Conservation (phyloP, 2,888 invertebrate genomes). For the Eupeodes luniger region DNA sequence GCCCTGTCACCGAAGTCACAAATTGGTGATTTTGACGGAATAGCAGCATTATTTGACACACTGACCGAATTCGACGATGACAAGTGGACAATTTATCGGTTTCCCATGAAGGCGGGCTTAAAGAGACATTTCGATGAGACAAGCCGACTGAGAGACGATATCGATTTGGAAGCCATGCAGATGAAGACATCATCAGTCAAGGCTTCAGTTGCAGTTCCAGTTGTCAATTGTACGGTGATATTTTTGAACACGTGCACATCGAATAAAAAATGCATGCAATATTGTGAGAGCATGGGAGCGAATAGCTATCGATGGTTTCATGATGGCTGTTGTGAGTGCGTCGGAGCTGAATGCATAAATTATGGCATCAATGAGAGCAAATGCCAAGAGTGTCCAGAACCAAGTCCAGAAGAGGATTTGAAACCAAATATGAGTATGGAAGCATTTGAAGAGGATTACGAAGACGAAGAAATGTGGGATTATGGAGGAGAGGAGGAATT, state of each 20-base stretch:
- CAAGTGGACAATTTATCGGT: conserved; percentile 81
- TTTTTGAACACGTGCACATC: conserved; percentile 81
- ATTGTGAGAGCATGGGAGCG: conserved; percentile 83
- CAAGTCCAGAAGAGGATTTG: conserved; percentile 83
- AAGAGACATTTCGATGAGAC: conserved; percentile 74
- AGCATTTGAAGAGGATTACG: conserved; percentile 79
- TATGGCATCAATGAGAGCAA: conserved; percentile 95
- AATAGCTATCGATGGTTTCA: conserved; percentile 94
- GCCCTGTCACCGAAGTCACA: conserved; percentile 88
- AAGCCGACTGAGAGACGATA: conserved; percentile 66
- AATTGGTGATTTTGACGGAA: conserved; percentile 92
- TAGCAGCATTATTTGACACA: conserved; percentile 92
- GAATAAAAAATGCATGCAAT: conserved; percentile 80
- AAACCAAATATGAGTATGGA: conserved; percentile 82
- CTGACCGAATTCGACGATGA: conserved; percentile 88
- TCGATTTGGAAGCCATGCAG: conserved; percentile 69
- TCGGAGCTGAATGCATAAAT: conserved; percentile 93
- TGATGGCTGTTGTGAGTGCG: conserved; percentile 96
- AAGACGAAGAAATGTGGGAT: conserved; percentile 85
- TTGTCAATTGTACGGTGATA: conserved; percentile 81
- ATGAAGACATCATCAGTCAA: conserved; percentile 53
- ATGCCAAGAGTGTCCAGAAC: conserved; percentile 87
- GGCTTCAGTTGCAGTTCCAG: conserved; percentile 24
- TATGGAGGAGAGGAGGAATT: conserved; percentile 86
- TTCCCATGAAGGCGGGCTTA: conserved; percentile 78